phyloP scores from a whole-genome alignment of 2,888 invertebrate species.

The Erannis defoliaria region DNA sequence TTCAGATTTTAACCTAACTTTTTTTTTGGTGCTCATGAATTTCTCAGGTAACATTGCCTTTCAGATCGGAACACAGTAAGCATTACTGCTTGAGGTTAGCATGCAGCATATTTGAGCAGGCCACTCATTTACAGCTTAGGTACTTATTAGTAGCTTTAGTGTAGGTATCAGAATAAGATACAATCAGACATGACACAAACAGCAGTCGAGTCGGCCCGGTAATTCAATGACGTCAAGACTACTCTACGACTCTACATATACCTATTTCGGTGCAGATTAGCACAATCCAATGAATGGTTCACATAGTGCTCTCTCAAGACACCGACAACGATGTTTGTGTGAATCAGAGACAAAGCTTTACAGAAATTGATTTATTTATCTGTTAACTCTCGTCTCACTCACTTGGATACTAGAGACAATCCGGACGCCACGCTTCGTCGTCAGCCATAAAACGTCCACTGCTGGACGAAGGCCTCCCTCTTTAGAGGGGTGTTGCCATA shows the following conservation, averaged over 20 bases:
- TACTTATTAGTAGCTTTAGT: not conserved
- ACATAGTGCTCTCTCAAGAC: slow-evolving; percentile 51
- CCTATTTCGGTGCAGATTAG: slow-evolving; percentile 52
- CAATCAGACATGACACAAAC: slow-evolving; percentile 13
- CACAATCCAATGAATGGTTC: slow-evolving; percentile 65
- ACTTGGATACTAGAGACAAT: not conserved
- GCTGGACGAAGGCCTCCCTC: too few species aligned
- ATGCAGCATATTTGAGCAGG: not conserved
- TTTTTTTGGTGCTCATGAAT: too few species aligned
- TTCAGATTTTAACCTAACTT: too few species aligned
- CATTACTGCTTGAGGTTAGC: too few species aligned
- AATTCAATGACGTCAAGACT: slow-evolving; percentile 49
- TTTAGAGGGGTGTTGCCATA: too few species aligned
- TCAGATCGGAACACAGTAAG: too few species aligned
- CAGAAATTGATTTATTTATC: not conserved
- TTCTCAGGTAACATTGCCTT: too few species aligned
- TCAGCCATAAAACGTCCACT: too few species aligned
- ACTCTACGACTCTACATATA: slow-evolving; percentile 46
- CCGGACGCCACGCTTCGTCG: too few species aligned
- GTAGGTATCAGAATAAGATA: slow-evolving; percentile 8
- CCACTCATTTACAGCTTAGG: not conserved
- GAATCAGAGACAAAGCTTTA: slow-evolving; percentile 15
- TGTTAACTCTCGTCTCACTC: too few species aligned
- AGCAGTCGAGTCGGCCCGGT: slow-evolving; percentile 39
- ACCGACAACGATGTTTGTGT: slow-evolving; percentile 31